phyloP scores from a whole-genome alignment of 2,888 invertebrate genomes.

The Monoplex corrugatus region DNA sequence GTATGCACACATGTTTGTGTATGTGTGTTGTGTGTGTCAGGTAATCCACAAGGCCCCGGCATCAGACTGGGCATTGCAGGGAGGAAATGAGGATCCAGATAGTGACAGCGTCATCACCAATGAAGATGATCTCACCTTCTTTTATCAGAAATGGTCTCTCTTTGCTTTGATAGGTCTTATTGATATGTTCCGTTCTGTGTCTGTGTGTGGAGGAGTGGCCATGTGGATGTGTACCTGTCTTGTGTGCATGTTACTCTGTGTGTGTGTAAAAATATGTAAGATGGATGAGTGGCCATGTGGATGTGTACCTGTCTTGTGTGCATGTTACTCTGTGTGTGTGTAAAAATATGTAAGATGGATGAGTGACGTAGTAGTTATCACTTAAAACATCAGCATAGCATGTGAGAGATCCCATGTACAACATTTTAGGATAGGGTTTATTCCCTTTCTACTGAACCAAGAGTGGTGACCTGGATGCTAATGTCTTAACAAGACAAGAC shows the following conservation, averaged over 20 bases:
- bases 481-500: no score
- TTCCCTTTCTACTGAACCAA: no score
- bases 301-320: no score
- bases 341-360: not conserved
- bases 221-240: no score
- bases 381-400: no score
- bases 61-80: constrained; percentile 87
- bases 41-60: constrained; percentile 82
- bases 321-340: no score
- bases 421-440: no score
- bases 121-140: constrained; percentile 87
- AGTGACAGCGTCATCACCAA: constrained; percentile 77
- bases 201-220: not conserved
- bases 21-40: constrained; percentile 53
- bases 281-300: not conserved
- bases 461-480: no score
- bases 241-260: no score
- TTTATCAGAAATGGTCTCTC: constrained; percentile 85
- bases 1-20: not conserved
- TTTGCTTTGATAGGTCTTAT: not conserved
- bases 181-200: not conserved
- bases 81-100: constrained; percentile 83
- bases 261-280: no score
- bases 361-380: no score
- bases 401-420: no score